A percentile compares a stretch with the other conserved stretches of the same genome.
Conservation (phyloP, 2,113 vertebrate species). For the Menidia beryllina region DNA sequence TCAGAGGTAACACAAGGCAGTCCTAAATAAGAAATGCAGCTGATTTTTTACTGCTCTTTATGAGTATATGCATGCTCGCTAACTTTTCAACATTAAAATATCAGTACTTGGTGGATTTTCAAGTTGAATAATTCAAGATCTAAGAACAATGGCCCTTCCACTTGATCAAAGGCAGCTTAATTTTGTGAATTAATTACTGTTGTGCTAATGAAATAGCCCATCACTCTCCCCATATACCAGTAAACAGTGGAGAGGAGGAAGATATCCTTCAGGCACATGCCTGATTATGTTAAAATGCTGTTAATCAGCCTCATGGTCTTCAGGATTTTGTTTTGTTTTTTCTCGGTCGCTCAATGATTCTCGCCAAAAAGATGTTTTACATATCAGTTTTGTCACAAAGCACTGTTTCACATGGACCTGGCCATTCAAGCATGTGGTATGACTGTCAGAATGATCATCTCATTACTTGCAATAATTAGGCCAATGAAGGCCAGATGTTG, state of each 20-base stretch:
- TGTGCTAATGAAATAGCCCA: conserved; percentile 76
- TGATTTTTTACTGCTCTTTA: background rate
- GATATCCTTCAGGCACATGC: conserved; percentile 64
- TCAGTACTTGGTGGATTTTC: conserved; percentile 33
- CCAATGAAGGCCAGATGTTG: conserved; percentile 92
- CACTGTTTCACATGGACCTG: conserved; percentile 84
- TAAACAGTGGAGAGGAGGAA: conserved; percentile 74
- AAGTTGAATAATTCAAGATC: conserved; percentile 50
- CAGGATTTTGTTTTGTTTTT: conserved; percentile 58
- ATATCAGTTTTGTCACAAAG: conserved; percentile 87
- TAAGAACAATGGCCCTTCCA: conserved; percentile 38
- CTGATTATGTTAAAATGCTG: conserved; percentile 64
- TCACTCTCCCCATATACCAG: conserved; percentile 73
- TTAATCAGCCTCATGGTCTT: conserved; percentile 68
- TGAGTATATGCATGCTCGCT: background rate
- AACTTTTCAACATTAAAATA: conserved; percentile 31
- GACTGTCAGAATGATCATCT: conserved; percentile 93
- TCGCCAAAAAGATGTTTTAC: conserved; percentile 85
- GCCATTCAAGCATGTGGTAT: conserved; percentile 88
- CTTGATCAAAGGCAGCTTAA: conserved; percentile 72
- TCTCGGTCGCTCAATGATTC: conserved; percentile 82
- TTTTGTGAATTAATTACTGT: conserved; percentile 73
- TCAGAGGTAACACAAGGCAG: background rate
- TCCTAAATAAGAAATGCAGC: conserved; percentile 1
- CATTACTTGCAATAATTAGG: conserved; percentile 94